Base-by-base conservation (phyloP, 64 coral and sea anemone species). In the Dendrophyllia cribrosa region DNA sequence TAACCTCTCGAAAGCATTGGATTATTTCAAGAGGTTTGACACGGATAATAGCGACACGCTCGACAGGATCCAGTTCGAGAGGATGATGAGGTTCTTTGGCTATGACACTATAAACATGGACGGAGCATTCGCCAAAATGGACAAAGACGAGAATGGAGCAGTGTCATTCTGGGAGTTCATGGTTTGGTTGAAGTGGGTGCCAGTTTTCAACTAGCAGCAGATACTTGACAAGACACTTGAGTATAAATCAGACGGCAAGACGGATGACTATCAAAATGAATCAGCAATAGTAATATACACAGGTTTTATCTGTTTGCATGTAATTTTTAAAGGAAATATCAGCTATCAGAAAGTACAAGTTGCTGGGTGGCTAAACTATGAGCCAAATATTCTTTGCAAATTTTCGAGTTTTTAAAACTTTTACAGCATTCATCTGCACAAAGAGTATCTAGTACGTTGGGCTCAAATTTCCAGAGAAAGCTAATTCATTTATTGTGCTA, bases 161-260 rank as follows among this genome's bases (percentile, higher is more conserved):
- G 26, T 89, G 9, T 76, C 87, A 3, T 89, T 89, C 9, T 89
- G 73, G 87, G 87, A 89, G 75, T 77, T 89, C 25, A 77, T 89
- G 87, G 56, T 65, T 3, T 89, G 87, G 87, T 17, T 89, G 1
- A 76, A 89, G 3, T 89, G 87, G 87, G 52, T 89, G 20, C 71
- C 87, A 24, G 61, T 89, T 17, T n/a, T 59, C 3, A 76, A 89
- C 58, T 75, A 61, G 55, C 14, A 20, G 17, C 53, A 9, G 53
- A 12, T 7, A 56, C 53, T 56, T 20, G 17, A 4, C 49, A 4
- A 50, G 17, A 72, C 4, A 56, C 12, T 56, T 56, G 7, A 9
- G 53, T 6, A 56, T 56, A 56, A 7, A 56, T 7, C 53, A 56
- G 12, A 56, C 6, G 3, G 3, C 47, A 9, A 45, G 24, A 69